Conservation (phyloP, 2,888 invertebrate species). For the Agriopis aurantiaria region DNA sequence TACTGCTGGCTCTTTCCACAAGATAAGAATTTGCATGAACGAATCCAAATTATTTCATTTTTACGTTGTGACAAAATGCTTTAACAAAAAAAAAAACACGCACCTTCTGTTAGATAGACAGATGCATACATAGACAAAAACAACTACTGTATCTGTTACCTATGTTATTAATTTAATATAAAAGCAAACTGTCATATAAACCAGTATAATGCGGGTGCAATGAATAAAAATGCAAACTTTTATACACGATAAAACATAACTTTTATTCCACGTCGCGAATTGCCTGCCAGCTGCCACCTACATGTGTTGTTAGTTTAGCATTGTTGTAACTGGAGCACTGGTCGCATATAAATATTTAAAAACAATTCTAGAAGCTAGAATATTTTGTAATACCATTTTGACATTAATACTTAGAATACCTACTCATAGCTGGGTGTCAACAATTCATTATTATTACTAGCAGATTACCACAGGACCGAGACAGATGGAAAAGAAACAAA, state of each 20-base stretch:
- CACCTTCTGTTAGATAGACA: too few species aligned
- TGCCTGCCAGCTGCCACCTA: constrained; percentile 12
- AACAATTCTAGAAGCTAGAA: background rate
- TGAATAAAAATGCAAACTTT: constrained; percentile 11
- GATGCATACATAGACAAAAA: too few species aligned
- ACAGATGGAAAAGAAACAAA: too few species aligned
- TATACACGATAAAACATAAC: constrained; percentile 14
- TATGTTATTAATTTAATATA: background rate
- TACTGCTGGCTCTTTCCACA: background rate
- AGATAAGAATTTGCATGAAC: background rate
- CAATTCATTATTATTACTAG: too few species aligned
- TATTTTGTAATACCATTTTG: background rate
- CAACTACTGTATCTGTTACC: background rate
- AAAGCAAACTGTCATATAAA: background rate
- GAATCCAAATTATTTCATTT: background rate
- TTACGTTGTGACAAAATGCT: too few species aligned
- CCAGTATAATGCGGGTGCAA: background rate
- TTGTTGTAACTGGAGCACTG: constrained; percentile 3
- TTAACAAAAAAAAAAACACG: too few species aligned
- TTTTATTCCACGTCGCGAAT: constrained; percentile 13
- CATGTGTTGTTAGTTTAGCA: constrained; percentile 7
- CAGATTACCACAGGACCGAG: too few species aligned
- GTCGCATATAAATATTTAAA: background rate
- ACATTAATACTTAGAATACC: background rate
- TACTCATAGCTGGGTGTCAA: too few species aligned